Evolutionary conservation across 2,888 invertebrate species (phyloP).

Genomic region (Clanis bilineata): DNA sequence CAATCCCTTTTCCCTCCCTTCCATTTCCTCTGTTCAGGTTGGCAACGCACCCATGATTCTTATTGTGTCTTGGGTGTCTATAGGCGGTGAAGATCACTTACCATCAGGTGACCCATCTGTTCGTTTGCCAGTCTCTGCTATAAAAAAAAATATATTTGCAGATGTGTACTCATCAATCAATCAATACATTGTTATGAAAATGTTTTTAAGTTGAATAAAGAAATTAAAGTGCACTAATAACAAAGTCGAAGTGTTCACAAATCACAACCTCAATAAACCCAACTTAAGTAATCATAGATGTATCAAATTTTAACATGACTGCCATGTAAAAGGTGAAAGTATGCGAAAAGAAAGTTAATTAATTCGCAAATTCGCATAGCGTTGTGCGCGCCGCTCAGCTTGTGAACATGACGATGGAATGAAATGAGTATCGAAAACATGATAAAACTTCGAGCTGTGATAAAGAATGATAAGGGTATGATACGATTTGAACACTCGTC

Average conservation of each 20-base stretch:
- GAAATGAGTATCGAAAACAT: neutral
- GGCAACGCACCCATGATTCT: no score
- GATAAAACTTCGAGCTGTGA: neutral
- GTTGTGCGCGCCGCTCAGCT: neutral
- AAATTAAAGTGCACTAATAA: no score
- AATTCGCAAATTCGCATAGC: slow-evolving; percentile 17
- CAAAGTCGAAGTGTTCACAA: neutral
- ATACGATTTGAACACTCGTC: neutral
- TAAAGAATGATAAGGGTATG: neutral
- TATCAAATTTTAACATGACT: neutral
- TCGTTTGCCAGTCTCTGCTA: no score
- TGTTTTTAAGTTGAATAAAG: no score
- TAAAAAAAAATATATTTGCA: no score
- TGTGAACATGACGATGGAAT: neutral
- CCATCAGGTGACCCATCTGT: no score
- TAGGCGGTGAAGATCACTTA: no score
- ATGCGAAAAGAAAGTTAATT: slow-evolving; percentile 17
- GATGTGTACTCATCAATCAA: no score
- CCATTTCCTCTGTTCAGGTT: no score
- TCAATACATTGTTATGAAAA: no score
- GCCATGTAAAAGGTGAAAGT: neutral
- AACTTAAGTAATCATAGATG: neutral
- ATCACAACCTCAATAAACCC: neutral
- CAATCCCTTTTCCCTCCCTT: no score
- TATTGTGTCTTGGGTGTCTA: no score